Evolutionary conservation across 2,888 invertebrate species (phyloP), one percentile per base, ranked within the genome.

Genomic region (Bombylius major): DNA sequence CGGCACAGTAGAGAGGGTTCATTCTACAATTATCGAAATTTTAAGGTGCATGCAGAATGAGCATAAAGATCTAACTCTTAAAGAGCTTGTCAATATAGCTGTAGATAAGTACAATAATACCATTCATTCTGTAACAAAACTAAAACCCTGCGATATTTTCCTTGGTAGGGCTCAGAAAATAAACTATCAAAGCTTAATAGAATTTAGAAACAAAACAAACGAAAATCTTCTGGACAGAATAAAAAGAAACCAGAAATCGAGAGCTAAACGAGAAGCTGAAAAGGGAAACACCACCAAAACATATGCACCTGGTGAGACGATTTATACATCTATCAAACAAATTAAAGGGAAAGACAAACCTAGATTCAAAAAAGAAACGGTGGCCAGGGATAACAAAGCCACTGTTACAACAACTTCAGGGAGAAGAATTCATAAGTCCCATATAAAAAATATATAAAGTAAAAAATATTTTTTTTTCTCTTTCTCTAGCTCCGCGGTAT

Each of bases 11-110:
- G 56, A 56, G 36, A 53, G 53, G n/a, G 56, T 53, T 23, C 50
- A 56, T 13, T 53, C 56, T 9, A 56, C 56, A n/a, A 50, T 53
- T 12, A 53, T 56, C 12, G 56, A 53, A 56, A 56, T 56, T 13
- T 50, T 44, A 33, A 32, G 56, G 14, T 56, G 56, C 34, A 31
- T 53, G 23, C 49, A 47, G 36, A 36, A 14, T 6, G 53, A 53
- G 31, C 14, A 34, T 31, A 23, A 11, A 23, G 47, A 53, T n/a
- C 1, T 54, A 4, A 46, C 33, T 11, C n/a, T 51, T 13, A 46
- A 47, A 47, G 47, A 53, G 32, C 8, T 52, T 12, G 46, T 33
- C 13, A 45, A 45, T 12, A 52, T 46, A 12, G 23, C 52, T 9
- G 32, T 53, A 14, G 47, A 47, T 12, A n/a, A 34, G 13, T 47